Base-by-base conservation (phyloP, 1,140 invertebrate genomes). In the Planococcus citri region DNA sequence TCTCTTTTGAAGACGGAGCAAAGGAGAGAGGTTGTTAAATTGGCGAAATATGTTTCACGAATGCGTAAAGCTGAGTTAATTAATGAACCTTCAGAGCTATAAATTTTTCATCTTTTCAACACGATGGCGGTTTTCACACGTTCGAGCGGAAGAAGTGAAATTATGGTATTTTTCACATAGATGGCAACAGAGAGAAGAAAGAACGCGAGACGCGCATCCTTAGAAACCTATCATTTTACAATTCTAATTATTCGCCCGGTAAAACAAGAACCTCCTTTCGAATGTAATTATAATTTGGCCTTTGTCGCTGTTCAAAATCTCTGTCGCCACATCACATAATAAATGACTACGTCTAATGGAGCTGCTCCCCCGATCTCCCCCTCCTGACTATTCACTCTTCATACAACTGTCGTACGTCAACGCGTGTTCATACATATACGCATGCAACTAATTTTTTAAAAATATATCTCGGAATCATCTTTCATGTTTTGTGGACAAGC, bases 291-390 rank as follows among this genome's bases (percentile, higher is more conserved):
- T 64, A 64, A 64, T 64, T 64, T 64, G 10, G 21, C 20, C 60
- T 64, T 64, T 64, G 60, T 64, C 60, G 60, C 60, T 64, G 10
- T 64, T 64, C 21, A 25, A 58, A 64, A 64, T 64, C 60, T 64
- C 60, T 64, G 60, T 64, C 60, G 60, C 60, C 60, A 64, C 60
- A 25, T 64, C 60, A 64, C 60, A 64, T 64, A 64, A 64, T 64
- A 64, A 64, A 64, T 64, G 25, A 64, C 60, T 64, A 25, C 10
- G 21, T 25, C 20, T 25, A 25, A 24, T 64, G 10, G 60, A n/a
- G 51, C 51, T 58, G 51, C 17, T 58, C 17, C 3, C 4, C 29
- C 29, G 29, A 33, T n/a, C n/a, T n/a, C n/a, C n/a, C n/a, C n/a
- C n/a, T n/a, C n/a, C n/a, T n/a, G n/a, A n/a, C n/a, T n/a, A n/a